Evolutionary conservation across 2,113 vertebrate genomes (phyloP), one percentile per base, ranked within the genome.

Genomic region (Marcusenius ussheri): DNA sequence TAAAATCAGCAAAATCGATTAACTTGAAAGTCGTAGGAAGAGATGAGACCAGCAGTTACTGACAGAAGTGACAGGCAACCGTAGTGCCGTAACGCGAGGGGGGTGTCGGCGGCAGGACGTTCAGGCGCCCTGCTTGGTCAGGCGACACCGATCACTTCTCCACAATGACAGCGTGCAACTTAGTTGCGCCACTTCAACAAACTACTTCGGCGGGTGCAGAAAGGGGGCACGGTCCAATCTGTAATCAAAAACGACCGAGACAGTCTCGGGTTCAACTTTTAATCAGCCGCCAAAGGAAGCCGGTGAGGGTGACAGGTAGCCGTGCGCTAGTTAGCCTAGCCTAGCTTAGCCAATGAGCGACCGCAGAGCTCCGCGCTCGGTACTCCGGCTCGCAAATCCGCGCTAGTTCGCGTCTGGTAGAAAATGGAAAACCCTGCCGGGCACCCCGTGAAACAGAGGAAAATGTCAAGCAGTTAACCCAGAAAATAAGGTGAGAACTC

Each of bases 231-330:
- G 27, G n/a, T 70, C 3, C 13, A 13, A 27, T 11, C 62, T 11
- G 27, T 4, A 31, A 70, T 1, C 77, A 42, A 83, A 83, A 83
- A 6, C 77, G 42, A 27, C 5, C 77, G 77, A 83, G 39, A 31
- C 62, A 4, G n/a, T 11, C 62, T 70, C 62, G 10, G 62, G 62
- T 70, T 70, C n/a, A 31, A 70, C 62, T 70, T 70, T 70, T 47
- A 49, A 45, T 49, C 50, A 50, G 45, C 77, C 35, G 3, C 51
- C 24, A 50, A 47, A n/a, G 31, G 10, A 85, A 58, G 77, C 77
- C 77, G 83, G 53, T 15, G 83, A 31, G 83, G 56, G 27, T 90
- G 89, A 90, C 89, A 86, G 89, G 83, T 49, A 31, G n/a, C 11
- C 45, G 1, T 27, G 53, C 1, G 62, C 62, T 31, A 31, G 51